A percentile compares a stretch with the other conserved stretches of the same genome.
These are phyloP conservation scores for Nyctibius grandis DNA, from an alignment of 2,797 vertebrate species.

Conservation along the genomic window DNA sequence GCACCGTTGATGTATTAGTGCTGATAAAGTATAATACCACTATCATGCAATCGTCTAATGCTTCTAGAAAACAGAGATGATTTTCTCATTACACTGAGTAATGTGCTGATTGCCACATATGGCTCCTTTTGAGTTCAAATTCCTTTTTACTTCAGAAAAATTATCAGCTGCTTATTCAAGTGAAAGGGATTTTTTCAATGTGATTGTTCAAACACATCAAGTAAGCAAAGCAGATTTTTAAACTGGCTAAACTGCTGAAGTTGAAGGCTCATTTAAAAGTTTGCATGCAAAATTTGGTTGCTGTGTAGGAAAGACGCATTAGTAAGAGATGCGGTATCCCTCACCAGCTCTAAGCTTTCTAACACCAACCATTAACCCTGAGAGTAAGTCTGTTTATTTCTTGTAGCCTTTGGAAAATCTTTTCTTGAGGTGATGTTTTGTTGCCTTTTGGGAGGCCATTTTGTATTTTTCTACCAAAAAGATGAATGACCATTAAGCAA, in stretches of 20 bases:
- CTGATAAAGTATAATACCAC: constrained; percentile 1
- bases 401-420: not conserved
- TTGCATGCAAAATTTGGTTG: not conserved
- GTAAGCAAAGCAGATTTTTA: not conserved
- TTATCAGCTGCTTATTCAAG: constrained; percentile 13
- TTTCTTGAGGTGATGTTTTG: not conserved
- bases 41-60: constrained; percentile 15
- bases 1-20: not conserved
- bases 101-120: constrained; percentile 38
- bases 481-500: not conserved
- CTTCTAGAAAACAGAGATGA: constrained; percentile 32
- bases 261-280: not conserved
- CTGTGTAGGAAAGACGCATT: not conserved
- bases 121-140: constrained; percentile 24
- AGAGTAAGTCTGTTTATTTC: not conserved
- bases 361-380: not conserved
- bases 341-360: not conserved
- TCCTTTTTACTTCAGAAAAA: constrained; percentile 38
- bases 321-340: not conserved
- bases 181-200: not conserved
- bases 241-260: not conserved
- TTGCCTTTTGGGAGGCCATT: not conserved
- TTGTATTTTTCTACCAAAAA: not conserved
- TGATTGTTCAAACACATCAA: not conserved
- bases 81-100: constrained; percentile 50